Evolutionary conservation across 2,113 vertebrate species (phyloP).

Genomic region (Ploceus nigricollis): DNA sequence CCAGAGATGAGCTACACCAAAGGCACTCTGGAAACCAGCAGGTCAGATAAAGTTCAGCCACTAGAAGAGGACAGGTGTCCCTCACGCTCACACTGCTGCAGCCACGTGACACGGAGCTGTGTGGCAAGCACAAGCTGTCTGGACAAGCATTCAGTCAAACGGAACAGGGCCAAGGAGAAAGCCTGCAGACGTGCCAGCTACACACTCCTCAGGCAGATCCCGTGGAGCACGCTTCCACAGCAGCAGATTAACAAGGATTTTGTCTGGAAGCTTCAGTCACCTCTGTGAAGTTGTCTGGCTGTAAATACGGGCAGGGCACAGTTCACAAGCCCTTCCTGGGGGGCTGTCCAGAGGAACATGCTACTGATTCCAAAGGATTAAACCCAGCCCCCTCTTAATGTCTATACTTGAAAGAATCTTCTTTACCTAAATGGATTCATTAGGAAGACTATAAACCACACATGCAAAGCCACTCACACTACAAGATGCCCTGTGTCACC

Average conservation of each 20-base stretch:
- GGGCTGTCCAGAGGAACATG: not conserved
- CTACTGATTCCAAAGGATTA: conserved; percentile 44
- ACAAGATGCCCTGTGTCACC: not conserved
- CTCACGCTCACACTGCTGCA: not conserved
- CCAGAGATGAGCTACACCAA: not conserved
- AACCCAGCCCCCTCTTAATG: conserved; percentile 1
- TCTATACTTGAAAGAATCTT: conserved; percentile 33
- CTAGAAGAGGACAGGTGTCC: not conserved
- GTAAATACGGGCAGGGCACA: not conserved
- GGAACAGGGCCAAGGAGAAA: conserved; percentile 40
- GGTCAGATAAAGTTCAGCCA: not conserved
- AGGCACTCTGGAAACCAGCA: not conserved
- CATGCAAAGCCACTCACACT: conserved; percentile 34
- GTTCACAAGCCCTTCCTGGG: not conserved
- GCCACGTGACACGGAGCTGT: not conserved
- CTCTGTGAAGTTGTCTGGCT: conserved; percentile 1
- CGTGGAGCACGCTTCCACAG: not conserved
- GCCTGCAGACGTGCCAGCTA: not conserved
- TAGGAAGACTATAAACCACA: conserved; percentile 1
- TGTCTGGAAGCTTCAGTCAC: conserved; percentile 32
- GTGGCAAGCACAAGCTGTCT: not conserved
- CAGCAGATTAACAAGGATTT: conserved; percentile 1
- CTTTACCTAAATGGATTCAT: conserved; percentile 58
- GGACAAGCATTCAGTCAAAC: not conserved
- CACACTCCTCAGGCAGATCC: not conserved